Evolutionary conservation across 64 coral and sea anemone species (phyloP).

Genomic region (Montipora capricornis): DNA sequence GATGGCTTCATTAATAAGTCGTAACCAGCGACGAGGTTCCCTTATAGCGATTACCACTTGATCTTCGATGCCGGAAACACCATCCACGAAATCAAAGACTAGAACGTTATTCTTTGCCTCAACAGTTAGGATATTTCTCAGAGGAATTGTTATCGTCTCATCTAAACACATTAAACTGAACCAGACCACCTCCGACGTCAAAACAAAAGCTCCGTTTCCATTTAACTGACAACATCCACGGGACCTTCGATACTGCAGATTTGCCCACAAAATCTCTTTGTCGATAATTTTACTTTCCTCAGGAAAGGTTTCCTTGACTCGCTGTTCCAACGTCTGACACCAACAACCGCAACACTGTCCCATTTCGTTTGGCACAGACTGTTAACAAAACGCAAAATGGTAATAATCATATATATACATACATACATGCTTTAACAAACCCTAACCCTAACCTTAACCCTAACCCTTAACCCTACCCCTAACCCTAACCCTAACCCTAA

Average conservation of each 20-base stretch:
- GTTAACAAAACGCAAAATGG: too few relatives aligned
- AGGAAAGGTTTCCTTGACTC: background rate
- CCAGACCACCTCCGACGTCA: slow-evolving; percentile 4
- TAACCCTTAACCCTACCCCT: too few relatives aligned
- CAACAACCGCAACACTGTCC: background rate
- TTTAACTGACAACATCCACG: background rate
- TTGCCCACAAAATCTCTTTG: slow-evolving; percentile 7
- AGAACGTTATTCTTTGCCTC: background rate
- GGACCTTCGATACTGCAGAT: slow-evolving; percentile 6
- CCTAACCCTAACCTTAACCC: too few relatives aligned
- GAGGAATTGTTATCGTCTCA: background rate
- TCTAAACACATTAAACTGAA: background rate
- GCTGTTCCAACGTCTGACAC: background rate
- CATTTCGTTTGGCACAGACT: too few relatives aligned
- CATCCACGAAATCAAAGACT: background rate
- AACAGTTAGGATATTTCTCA: background rate
- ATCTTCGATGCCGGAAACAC: background rate
- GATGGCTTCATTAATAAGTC: too few relatives aligned
- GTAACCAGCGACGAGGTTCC: background rate
- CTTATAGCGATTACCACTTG: background rate
- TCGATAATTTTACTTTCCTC: background rate
- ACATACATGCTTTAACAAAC: too few relatives aligned
- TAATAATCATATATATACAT: too few relatives aligned
- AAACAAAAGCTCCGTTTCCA: slow-evolving; percentile 17
- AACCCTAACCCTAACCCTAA: too few relatives aligned